A percentile compares a stretch with the other conserved stretches of the same genome.
phyloP scores from a whole-genome alignment of 2,797 vertebrate species.

The Notolepis coatsorum region DNA sequence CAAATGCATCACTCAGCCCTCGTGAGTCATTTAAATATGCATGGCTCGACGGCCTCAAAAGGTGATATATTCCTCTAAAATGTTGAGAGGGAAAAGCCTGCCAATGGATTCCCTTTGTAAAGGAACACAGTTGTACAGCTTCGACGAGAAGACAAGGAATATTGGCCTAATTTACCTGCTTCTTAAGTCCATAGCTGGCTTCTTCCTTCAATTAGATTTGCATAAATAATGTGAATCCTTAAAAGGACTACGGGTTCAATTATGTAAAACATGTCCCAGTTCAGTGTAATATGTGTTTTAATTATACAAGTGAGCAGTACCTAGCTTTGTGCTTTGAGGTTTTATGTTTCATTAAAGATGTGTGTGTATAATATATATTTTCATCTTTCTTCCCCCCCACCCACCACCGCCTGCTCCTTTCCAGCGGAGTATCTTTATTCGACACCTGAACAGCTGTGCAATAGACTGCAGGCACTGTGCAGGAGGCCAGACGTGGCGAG shows the following conservation, averaged over 20 bases:
- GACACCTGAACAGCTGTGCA: slow-evolving; percentile 95
- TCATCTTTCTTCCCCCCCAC: slow-evolving; percentile 47
- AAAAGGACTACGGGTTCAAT: slow-evolving; percentile 91
- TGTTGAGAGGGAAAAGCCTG: not conserved
- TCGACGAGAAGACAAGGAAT: not conserved
- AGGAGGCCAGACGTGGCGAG: slow-evolving; percentile 87
- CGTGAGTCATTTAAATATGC: not conserved
- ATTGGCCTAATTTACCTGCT: slow-evolving; percentile 24
- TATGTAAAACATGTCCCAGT: slow-evolving; percentile 91
- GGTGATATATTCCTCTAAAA: not conserved
- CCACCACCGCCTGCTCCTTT: slow-evolving; percentile 29
- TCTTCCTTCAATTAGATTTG: slow-evolving; percentile 27
- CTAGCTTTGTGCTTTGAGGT: slow-evolving; percentile 89
- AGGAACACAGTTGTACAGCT: not conserved
- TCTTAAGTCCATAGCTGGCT: slow-evolving; percentile 9
- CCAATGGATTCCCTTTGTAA: not conserved
- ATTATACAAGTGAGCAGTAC: slow-evolving; percentile 92
- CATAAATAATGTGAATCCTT: slow-evolving; percentile 50
- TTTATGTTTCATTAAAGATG: slow-evolving; percentile 94
- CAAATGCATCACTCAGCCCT: not conserved
- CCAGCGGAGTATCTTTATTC: slow-evolving; percentile 95
- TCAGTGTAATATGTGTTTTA: slow-evolving; percentile 92
- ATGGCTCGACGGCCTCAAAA: not conserved
- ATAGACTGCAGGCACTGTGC: slow-evolving; percentile 91
- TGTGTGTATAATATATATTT: slow-evolving; percentile 75